Base-by-base conservation (phyloP, 1,140 invertebrate species). In the Euura saliciscinereae region DNA sequence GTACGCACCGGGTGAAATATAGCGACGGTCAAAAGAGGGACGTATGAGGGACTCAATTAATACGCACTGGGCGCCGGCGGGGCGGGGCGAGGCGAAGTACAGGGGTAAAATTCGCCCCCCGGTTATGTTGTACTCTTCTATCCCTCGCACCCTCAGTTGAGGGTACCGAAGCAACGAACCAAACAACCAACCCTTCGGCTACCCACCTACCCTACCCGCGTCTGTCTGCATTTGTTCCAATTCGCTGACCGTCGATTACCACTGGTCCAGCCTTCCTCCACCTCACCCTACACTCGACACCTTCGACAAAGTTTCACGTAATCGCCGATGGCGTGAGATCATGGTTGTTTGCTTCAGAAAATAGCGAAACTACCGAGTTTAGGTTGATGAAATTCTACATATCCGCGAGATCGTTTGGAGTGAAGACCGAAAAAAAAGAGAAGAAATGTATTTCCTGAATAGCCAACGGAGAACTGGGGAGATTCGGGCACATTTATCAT, bases 181-280 rank as follows among this genome's bases (percentile, higher is more conserved):
- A 59, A 59, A 59, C 51, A 59, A 59, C 51, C 51, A 59, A n/a
- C 51, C 51, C 3, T 11, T n/a, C 51, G 3, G 13, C 51, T n/a
- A 59, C 10, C 51, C 51, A 28, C 28, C 28, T 28, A 74, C 76
- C 80, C 72, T 78, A 74, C 78, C 78, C 79, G 75, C 75, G 82
- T 83, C 82, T 81, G 78, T 82, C 78, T 80, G 77, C 77, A 80
- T 83, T 83, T 83, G 81, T 83, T 83, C 81, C 82, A 83, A 79
- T 83, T 82, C 81, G 82, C 74, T 82, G 82, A 76, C 74, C 72
- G 78, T 78, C 82, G 81, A 83, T 83, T 82, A 83, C 82, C 79
- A 81, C 72, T 67, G 10, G 66, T 44, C 28, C 66, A 28, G 28
- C 3, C 8, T 28, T 28, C 66, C 8, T 8, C 10, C 69, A 68